Percentiles rank a stretch among this genome's conserved stretches.
These are phyloP conservation scores for Mantis religiosa DNA, from an alignment of 2,888 invertebrate genomes.

Conservation along the genomic window DNA sequence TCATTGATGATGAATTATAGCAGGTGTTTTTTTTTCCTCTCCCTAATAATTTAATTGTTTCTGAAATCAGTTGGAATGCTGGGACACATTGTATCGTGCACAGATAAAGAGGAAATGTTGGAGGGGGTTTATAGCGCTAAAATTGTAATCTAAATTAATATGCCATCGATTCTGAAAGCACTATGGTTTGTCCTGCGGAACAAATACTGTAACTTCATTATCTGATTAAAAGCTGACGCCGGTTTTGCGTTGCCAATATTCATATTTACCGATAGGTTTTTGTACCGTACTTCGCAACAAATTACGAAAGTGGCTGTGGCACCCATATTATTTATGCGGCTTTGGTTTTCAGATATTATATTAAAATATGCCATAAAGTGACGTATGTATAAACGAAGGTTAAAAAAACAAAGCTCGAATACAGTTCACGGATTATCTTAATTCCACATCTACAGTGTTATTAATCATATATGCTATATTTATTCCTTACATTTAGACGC, in stretches of 20 bases:
- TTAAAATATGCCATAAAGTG: not conserved
- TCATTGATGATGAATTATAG: not conserved
- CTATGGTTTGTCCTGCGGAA: not conserved
- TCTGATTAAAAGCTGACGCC: not conserved
- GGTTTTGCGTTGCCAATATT: not conserved
- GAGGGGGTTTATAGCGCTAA: not conserved
- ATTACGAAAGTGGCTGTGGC: not conserved
- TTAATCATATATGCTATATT: too few relatives aligned
- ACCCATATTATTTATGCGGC: not conserved
- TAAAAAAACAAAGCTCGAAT: not conserved
- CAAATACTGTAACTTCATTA: not conserved
- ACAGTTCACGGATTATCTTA: too few relatives aligned
- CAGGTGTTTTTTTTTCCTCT: not conserved
- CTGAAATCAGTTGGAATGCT: not conserved
- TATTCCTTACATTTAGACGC: too few relatives aligned
- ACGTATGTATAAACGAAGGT: not conserved
- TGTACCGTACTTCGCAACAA: not conserved
- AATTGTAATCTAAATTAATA: not conserved
- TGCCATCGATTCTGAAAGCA: not conserved
- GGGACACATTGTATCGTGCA: not conserved
- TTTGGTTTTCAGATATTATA: not conserved
- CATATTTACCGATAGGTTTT: not conserved
- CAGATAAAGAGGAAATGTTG: not conserved
- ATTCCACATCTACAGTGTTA: too few relatives aligned
- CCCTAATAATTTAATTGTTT: not conserved